Conservation (phyloP, 2,113 vertebrate species). For the Lipotes vexillifer region DNA sequence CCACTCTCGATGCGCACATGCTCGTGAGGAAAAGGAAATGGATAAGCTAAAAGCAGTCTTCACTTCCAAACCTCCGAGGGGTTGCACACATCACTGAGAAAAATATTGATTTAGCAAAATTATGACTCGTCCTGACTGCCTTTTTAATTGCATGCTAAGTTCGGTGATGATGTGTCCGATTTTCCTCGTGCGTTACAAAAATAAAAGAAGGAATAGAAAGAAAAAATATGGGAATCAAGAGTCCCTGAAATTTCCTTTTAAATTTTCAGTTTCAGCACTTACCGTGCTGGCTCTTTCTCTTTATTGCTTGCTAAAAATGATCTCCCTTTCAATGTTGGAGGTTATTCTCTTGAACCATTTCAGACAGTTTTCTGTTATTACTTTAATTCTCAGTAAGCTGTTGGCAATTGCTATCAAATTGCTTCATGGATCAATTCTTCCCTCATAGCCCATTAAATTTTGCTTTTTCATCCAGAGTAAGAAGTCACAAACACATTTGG, state of each 20-base stretch:
- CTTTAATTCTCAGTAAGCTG: conserved; percentile 75
- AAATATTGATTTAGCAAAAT: conserved; percentile 65
- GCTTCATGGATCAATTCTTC: conserved; percentile 76
- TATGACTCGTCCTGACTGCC: neutral
- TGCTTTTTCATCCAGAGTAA: conserved; percentile 61
- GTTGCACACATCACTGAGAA: conserved; percentile 2
- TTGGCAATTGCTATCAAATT: conserved; percentile 73
- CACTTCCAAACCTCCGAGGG: conserved; percentile 11
- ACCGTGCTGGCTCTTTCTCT: neutral
- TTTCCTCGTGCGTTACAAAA: neutral
- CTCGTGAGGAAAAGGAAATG: conserved; percentile 1
- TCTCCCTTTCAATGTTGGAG: conserved; percentile 60
- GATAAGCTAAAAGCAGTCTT: neutral
- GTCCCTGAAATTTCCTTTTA: conserved; percentile 32
- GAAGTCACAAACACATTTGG: conserved; percentile 70
- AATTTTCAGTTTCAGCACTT: conserved; percentile 1
- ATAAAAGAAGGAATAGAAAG: neutral
- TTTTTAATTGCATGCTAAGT: conserved; percentile 53
- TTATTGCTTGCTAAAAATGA: conserved; percentile 62
- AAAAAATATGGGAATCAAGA: conserved; percentile 5
- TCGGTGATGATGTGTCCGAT: neutral
- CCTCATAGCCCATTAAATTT: conserved; percentile 67
- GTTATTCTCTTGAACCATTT: conserved; percentile 63
- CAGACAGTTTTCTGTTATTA: conserved; percentile 73
- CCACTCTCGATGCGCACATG: neutral